Evolutionary conservation across 2,113 vertebrate species (phyloP).

Genomic region (Corythaixoides concolor): DNA sequence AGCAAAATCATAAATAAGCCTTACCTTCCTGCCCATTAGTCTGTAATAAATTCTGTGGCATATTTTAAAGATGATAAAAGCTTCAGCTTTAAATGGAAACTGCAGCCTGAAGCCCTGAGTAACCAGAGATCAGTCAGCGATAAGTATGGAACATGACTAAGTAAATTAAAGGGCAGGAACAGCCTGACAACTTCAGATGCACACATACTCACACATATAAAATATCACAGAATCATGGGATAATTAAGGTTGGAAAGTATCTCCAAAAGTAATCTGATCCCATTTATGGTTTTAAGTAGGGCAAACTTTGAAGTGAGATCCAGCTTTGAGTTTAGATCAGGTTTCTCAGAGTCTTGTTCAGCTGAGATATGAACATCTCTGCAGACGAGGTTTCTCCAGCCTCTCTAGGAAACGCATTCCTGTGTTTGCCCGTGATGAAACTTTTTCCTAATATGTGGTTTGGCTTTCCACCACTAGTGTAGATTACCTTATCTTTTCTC

Average conservation of each 20-base stretch:
- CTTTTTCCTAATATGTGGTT: background rate
- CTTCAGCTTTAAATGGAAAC: background rate
- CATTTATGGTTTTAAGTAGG: background rate
- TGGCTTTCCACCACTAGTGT: background rate
- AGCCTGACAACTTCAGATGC: background rate
- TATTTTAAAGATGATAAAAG: slow-evolving; percentile 8
- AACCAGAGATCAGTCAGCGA: background rate
- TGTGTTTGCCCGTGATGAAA: background rate
- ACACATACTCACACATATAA: rapidly evolving
- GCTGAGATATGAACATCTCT: background rate
- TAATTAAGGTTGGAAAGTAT: background rate
- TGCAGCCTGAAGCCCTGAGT: background rate
- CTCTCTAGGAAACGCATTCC: background rate
- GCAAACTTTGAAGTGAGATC: background rate
- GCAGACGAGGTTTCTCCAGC: background rate
- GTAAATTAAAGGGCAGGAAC: background rate
- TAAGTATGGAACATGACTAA: background rate
- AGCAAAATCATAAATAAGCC: background rate
- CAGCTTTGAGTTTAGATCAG: background rate
- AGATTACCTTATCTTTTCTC: background rate
- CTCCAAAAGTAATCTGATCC: background rate
- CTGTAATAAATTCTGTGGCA: background rate
- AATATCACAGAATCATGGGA: background rate
- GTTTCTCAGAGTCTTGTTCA: background rate
- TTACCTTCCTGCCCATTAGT: background rate